Conservation (phyloP, 53 echinoderm and acorn worm genomes). For the Patiria pectinifera region DNA sequence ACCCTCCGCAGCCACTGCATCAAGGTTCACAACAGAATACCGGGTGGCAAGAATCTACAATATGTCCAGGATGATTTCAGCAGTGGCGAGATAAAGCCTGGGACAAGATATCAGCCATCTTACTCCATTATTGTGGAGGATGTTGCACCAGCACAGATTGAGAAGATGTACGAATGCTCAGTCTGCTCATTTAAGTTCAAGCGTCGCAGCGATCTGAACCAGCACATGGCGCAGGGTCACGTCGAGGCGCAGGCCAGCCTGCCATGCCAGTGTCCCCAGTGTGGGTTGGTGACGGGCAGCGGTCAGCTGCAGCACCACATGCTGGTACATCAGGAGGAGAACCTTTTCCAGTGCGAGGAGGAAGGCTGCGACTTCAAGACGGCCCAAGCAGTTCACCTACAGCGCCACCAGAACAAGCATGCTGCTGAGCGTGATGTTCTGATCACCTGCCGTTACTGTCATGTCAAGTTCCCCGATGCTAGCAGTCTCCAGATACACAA, state of each 20-base stretch:
- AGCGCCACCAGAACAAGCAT: conserved; percentile 44
- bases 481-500: conserved; percentile 40
- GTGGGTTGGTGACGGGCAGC: conserved; percentile 83
- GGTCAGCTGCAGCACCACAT: conserved; percentile 88
- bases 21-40: conserved; percentile 53
- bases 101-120: neutral
- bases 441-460: conserved; percentile 44
- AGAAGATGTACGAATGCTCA: conserved; percentile 64
- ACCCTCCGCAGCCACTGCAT: conserved; percentile 67
- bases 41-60: neutral
- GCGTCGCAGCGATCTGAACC: conserved; percentile 67
- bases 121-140: neutral
- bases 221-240: conserved; percentile 70
- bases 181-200: conserved; percentile 63
- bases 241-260: conserved; percentile 53
- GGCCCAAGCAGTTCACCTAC: conserved; percentile 34
- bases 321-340: conserved; percentile 79
- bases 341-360: conserved; percentile 77
- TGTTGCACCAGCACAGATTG: neutral
- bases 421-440: neutral
- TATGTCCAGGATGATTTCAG: neutral
- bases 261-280: conserved; percentile 89
- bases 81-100: neutral
- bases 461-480: conserved; percentile 33
- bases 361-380: conserved; percentile 79